Evolutionary conservation across 2,113 vertebrate genomes (phyloP).

Genomic region (Rhineura floridana): DNA sequence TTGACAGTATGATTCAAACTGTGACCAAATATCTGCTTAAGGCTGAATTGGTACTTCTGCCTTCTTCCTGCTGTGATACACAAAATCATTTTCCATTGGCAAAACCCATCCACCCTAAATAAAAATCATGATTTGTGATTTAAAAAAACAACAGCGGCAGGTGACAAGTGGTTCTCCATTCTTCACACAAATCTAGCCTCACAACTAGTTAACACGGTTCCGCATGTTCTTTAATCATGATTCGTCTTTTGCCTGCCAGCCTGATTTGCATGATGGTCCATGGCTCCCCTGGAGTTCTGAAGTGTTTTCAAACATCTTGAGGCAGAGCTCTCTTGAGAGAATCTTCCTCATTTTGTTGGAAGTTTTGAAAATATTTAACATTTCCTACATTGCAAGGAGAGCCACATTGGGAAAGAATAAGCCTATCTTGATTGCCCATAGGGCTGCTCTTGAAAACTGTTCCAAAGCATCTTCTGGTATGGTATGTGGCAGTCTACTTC

Average conservation of each 20-base stretch:
- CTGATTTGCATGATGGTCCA: not conserved
- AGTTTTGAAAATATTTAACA: not conserved
- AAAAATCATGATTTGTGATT: not conserved
- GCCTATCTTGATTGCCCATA: not conserved
- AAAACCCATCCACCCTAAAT: conserved; percentile 3
- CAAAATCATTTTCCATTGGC: conserved; percentile 6
- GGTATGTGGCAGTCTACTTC: not conserved
- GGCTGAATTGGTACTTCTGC: conserved; percentile 12
- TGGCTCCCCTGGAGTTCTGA: not conserved
- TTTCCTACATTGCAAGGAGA: not conserved
- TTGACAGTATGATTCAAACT: not conserved
- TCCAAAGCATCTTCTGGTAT: not conserved
- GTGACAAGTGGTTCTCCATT: conserved; percentile 6
- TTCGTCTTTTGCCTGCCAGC: not conserved
- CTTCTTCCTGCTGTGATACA: not conserved
- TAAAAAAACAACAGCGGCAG: not conserved
- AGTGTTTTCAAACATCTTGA: not conserved
- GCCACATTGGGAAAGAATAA: not conserved
- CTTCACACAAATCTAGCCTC: not conserved
- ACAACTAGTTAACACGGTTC: not conserved
- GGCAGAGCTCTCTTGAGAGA: not conserved
- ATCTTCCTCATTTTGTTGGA: not conserved
- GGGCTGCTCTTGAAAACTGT: not conserved
- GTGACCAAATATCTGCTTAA: not conserved
- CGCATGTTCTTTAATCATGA: not conserved